phyloP scores from a whole-genome alignment of 92 coral and sea anemone species.

The Nematostella vectensis region DNA sequence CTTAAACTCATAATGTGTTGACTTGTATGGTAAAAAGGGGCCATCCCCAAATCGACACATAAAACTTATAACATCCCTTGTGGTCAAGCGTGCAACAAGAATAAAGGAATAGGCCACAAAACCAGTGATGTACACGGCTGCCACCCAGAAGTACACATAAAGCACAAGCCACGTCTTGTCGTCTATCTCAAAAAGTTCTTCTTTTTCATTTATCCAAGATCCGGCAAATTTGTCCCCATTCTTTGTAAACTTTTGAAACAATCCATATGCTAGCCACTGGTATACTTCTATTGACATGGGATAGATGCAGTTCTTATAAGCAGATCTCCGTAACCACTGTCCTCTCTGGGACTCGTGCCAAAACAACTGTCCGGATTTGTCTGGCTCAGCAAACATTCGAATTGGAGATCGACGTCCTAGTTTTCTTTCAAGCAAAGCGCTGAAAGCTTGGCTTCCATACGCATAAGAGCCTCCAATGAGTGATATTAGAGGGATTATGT shows the following conservation, averaged over 20 bases:
- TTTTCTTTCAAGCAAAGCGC: constrained; percentile 42
- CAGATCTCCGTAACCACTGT: constrained; percentile 59
- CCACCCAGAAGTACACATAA: constrained; percentile 66
- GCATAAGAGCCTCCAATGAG: constrained; percentile 55
- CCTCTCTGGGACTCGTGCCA: constrained; percentile 64
- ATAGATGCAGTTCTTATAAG: constrained; percentile 71
- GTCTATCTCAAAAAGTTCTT: constrained; percentile 14
- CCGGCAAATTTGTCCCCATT: constrained; percentile 57
- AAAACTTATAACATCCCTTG: constrained; percentile 69
- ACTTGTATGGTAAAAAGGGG: constrained; percentile 54
- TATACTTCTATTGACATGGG: constrained; percentile 66
- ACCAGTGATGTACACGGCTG: constrained; percentile 74
- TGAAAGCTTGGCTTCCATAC: constrained; percentile 58
- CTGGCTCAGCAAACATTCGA: constrained; percentile 30
- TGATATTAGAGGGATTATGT: constrained; percentile 69
- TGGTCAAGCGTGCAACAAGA: constrained; percentile 60
- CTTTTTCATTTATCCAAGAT: constrained; percentile 19
- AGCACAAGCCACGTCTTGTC: constrained; percentile 45
- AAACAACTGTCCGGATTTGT: constrained; percentile 22
- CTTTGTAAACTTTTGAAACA: constrained; percentile 32
- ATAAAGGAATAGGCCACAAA: constrained; percentile 75
- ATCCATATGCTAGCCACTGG: constrained; percentile 71
- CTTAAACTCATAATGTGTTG: constrained; percentile 22
- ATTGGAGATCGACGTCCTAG: constrained; percentile 34
- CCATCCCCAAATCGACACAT: constrained; percentile 79